Evolutionary conservation across 2,113 vertebrate species (phyloP), one percentile per base, ranked within the genome.

Genomic region (Phylloscopus trochilus): DNA sequence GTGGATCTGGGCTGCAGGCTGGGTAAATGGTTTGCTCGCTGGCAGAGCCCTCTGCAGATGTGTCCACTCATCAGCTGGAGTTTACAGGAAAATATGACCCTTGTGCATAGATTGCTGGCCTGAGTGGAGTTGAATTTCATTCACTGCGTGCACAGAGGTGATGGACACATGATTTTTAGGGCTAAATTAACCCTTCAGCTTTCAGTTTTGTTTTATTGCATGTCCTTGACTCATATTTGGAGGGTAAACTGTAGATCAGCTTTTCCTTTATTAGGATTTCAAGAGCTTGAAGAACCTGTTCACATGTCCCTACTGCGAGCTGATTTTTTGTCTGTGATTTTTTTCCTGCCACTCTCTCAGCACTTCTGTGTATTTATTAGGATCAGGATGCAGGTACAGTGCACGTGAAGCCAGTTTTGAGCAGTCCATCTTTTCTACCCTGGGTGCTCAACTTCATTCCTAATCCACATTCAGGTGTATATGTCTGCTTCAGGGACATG

Each of bases 61-160:
- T 56, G 64, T 52, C 83, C 46, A 18, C 46, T 91, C 91, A 67
- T 69, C 88, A 80, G 33, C 82, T 78, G 85, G 46, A 86, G 78
- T 69, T 76, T 80, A 79, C 59, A 55, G 62, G 51, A 90, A 88
- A 94, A 88, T 87, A 66, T 81, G 82, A 96, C 88, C 88, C 83
- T 78, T 90, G 85, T 59, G 43, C 78, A 7, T 17, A 44, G 28
- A 86, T 72, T 37, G 28, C 33, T 76, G 39, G 9, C 11, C 52
- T 52, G 55, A 52, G 39, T 14, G 43, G n/a, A 7, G 15, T 15
- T 82, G 63, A 44, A 69, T 90, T 93, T 85, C 51, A 23, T 58
- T 89, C n/a, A 6, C 22, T 72, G 19, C 0, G 0, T 77, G 27
- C 39, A 21, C 14, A 62, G 55, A n/a, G 21, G 49, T 72, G 83